Evolutionary conservation across 2,113 vertebrate genomes (phyloP), one percentile per base, ranked within the genome.

Genomic region (Salvelinus sp.): DNA sequence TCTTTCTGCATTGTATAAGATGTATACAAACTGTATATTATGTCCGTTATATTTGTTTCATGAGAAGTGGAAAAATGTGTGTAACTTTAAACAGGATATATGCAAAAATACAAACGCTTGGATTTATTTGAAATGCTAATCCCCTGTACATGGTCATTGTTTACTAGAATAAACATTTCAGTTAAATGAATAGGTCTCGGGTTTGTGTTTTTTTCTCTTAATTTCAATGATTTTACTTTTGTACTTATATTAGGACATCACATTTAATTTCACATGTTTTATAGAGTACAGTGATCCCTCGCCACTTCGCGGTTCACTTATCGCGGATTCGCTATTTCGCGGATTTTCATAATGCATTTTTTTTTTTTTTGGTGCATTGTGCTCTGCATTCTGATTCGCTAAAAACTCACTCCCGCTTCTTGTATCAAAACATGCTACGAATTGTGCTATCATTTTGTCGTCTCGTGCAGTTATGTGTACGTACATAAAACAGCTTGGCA

Each of bases 141-240:
- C 88, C 88, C 89, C 87, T 86, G 87, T 83, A 85, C 85, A 89
- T 92, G 91, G 77, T 93, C 91, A 90, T 92, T 92, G 91, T 94
- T 95, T 94, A 93, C 91, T 91, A 93, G 89, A 91, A 92, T 90
- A 91, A 94, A 90, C 90, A 90, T 94, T 95, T 92, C 92, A 93
- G 83, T 89, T 86, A 62, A 71, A 79, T 73, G 47, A 70, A 6
- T 33, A 38, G 33, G 33, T 64, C 12, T 38, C 27, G 0, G 27
- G 0, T 54, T 48, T 18, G 14, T 12, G n/a, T 5, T 44, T 69
- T n/a, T 22, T 25, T n/a, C 23, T 44, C 9, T 68, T 68, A 3
- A 38, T 68, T 63, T 18, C 13, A 25, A 25, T n/a, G 20, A 20
- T 64, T 64, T 22, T 3, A 0, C 14, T 38, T 72, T 13, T 65